These are phyloP conservation scores for Tortrix viridana DNA, from an alignment of 2,888 invertebrate genomes.

Conservation along the genomic window DNA sequence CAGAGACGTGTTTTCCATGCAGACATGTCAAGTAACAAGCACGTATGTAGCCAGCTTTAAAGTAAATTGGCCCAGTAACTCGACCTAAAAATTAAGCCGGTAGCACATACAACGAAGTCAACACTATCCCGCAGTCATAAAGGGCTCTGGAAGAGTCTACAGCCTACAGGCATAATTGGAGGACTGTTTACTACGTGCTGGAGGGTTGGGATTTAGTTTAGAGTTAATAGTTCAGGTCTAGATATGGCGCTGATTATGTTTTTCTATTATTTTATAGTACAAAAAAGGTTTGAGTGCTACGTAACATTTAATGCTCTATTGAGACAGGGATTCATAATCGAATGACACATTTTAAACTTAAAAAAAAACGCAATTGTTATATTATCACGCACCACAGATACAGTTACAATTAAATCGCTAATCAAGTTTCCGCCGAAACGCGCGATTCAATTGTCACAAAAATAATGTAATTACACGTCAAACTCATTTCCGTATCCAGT, in stretches of 20 bases:
- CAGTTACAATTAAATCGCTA: conserved; percentile 45
- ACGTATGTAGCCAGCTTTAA: not conserved
- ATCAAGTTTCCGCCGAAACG: conserved; percentile 57
- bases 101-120: not conserved
- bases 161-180: conserved; percentile 11
- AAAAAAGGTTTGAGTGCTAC: no score
- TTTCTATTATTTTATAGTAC: no score
- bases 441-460: conserved; percentile 72
- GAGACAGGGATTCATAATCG: no score
- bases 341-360: no score
- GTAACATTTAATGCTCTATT: no score
- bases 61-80: not conserved
- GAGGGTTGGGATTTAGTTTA: conserved; percentile 8
- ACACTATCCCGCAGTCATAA: not conserved
- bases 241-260: no score
- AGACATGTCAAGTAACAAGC: not conserved
- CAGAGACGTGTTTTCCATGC: no score
- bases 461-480: conserved; percentile 77
- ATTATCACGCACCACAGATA: conserved; percentile 18
- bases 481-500: conserved; percentile 60
- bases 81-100: not conserved
- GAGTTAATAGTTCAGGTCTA: not conserved
- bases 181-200: conserved; percentile 5
- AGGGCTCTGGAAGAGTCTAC: conserved; percentile 1
- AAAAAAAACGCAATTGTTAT: no score